Conservation (phyloP, 2,797 vertebrate species). For the Peromyscus eremicus region DNA sequence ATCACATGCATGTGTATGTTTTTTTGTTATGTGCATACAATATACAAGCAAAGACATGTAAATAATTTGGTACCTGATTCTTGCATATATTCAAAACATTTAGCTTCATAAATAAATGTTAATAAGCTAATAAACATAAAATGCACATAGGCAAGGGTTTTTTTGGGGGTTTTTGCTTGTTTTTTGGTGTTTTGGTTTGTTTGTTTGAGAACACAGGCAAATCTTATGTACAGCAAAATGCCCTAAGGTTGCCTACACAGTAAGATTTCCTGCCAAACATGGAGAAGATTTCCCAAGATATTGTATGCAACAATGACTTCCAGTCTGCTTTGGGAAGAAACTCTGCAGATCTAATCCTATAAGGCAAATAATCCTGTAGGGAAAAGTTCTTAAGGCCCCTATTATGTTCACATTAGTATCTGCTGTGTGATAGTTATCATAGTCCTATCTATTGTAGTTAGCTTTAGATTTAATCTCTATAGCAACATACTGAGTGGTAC, state of each 20-base stretch:
- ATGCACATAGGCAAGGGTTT: neutral
- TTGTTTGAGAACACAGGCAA: neutral
- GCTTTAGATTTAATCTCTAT: slow-evolving; percentile 65
- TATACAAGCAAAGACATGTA: neutral
- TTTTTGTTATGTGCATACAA: neutral
- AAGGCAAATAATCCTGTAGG: neutral
- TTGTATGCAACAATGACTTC: neutral
- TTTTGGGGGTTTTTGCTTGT: no score
- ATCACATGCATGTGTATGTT: neutral
- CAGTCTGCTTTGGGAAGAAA: slow-evolving; percentile 11
- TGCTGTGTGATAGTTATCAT: neutral
- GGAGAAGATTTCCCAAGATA: neutral
- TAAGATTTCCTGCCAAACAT: neutral
- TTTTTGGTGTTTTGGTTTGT: no score
- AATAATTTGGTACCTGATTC: slow-evolving; percentile 8
- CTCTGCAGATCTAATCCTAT: neutral
- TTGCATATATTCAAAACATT: slow-evolving; percentile 5
- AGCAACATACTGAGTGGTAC: slow-evolving; percentile 9
- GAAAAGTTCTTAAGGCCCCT: neutral
- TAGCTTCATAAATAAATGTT: slow-evolving; percentile 26
- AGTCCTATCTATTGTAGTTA: neutral
- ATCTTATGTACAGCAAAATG: neutral
- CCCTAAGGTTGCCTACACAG: neutral
- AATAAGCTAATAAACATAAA: slow-evolving; percentile 58
- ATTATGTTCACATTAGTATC: slow-evolving; percentile 12